A percentile compares a stretch with the other conserved stretches of the same genome.
phyloP scores from a whole-genome alignment of 1,140 invertebrate species.

The Tenebrio molitor region DNA sequence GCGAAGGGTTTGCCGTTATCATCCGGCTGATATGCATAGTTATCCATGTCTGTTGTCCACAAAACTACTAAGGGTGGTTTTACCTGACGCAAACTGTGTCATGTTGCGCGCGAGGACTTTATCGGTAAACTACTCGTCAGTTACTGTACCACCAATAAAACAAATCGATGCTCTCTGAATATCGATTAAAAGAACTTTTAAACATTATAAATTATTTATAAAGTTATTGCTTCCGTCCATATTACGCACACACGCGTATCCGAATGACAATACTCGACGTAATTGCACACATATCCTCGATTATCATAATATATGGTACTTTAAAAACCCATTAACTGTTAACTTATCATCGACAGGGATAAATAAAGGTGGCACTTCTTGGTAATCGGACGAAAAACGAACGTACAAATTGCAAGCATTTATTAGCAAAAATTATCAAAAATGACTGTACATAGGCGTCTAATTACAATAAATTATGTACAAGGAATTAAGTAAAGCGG shows the following conservation, averaged over 20 bases:
- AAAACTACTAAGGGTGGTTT: constrained; percentile 39
- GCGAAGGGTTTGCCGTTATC: constrained; percentile 48
- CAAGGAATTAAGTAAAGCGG: not conserved
- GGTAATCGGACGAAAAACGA: constrained; percentile 5
- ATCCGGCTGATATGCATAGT: constrained; percentile 50
- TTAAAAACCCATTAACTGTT: constrained; percentile 37
- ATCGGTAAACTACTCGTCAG: constrained; percentile 40
- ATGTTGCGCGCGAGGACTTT: constrained; percentile 31
- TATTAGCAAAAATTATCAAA: constrained; percentile 12
- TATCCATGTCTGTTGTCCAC: constrained; percentile 49
- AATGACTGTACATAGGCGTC: not conserved
- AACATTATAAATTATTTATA: constrained; percentile 29
- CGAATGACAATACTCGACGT: not conserved
- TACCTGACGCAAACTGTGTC: constrained; percentile 15
- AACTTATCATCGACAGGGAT: constrained; percentile 21
- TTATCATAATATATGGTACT: constrained; percentile 40
- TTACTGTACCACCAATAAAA: constrained; percentile 36
- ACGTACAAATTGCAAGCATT: constrained; percentile 5
- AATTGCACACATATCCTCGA: not conserved
- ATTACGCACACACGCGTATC: not conserved
- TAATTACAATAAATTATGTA: constrained; percentile 30
- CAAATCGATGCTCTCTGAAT: constrained; percentile 45
- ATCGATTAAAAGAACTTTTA: constrained; percentile 41
- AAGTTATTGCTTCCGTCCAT: constrained; percentile 31
- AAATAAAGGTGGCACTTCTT: constrained; percentile 7